Evolutionary conservation across 2,113 vertebrate genomes (phyloP), one percentile per base, ranked within the genome.

Genomic region (Bothrops jararaca): DNA sequence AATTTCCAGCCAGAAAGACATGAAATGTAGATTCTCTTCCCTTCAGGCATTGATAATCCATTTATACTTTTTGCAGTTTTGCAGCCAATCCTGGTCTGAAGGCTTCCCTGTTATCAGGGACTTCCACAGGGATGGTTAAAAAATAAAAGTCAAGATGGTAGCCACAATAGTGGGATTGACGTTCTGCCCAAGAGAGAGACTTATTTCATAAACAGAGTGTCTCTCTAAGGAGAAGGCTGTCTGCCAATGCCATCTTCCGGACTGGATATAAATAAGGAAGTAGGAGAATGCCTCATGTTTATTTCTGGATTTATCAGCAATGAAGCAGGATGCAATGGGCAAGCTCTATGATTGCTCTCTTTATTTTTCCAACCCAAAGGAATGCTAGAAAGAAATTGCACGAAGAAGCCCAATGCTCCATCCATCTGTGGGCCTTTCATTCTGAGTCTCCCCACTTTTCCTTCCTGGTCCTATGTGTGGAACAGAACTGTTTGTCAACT

Each of bases 1-100:
- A 0, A 0, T 89, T 94, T 92, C 87, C 92, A 95, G 94, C 15
- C 58, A 94, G 93, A 92, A 92, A 60, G 90, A 94, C 92, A 92
- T 91, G 90, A 91, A 87, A 60, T 89, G 69, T 58, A 23, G 52
- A 53, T 52, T 18, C 42, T 2, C 4, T 26, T 13, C 20, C 53
- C 23, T 4, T 10, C 24, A 9, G 7, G 86, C 90, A 42, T 23
- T 88, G 90, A 94, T 91, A 95, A 93, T 93, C 90, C 0, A 0
- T 5, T 94, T 94, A 93, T 4, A 2, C 91, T 92, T 92, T 52
- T 42, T 86, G 54, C 58, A 92, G 29, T 85, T 89, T 64, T 95
- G 86, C 88, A 39, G 74, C 2, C 34, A 29, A 42, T 4, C 48
- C 34, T 64, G n/a, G 80, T 56, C 39, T 64, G 23, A 50, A 53